A percentile compares a stretch with the other conserved stretches of the same genome.
phyloP scores from a whole-genome alignment of 1,140 invertebrate species.

The Medauroidea extradentata region DNA sequence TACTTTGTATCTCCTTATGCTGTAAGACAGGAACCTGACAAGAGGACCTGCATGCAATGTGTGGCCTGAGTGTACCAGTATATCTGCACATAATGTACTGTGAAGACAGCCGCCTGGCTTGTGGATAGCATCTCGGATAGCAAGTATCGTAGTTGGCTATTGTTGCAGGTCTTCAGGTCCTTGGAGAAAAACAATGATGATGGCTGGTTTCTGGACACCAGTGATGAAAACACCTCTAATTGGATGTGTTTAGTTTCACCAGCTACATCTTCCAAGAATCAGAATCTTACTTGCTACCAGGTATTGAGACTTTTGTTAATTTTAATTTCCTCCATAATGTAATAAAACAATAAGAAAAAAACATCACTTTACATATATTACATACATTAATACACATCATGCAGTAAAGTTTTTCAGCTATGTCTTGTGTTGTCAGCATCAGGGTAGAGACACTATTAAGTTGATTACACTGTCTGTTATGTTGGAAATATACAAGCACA shows the following conservation, averaged over 20 bases:
- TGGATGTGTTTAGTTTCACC: conserved; percentile 60
- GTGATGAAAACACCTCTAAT: conserved; percentile 52
- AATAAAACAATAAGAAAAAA: conserved; percentile 2
- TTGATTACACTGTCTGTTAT: too few relatives aligned
- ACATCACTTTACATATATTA: neutral
- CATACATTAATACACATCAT: neutral
- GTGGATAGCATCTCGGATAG: neutral
- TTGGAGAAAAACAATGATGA: conserved; percentile 13
- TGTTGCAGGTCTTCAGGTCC: conserved; percentile 7
- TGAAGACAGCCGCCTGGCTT: too few relatives aligned
- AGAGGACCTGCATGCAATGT: too few relatives aligned
- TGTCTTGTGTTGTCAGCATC: neutral
- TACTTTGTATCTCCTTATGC: too few relatives aligned
- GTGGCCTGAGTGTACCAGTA: too few relatives aligned
- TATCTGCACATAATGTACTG: too few relatives aligned
- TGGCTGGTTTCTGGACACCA: conserved; percentile 49
- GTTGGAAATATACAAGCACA: too few relatives aligned
- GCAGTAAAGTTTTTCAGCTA: neutral
- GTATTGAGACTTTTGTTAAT: conserved; percentile 26
- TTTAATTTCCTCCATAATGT: neutral
- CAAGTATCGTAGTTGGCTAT: neutral
- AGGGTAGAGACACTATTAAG: too few relatives aligned
- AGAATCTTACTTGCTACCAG: conserved; percentile 64
- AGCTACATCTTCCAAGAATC: conserved; percentile 42
- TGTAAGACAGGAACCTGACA: too few relatives aligned